Evolutionary conservation across 2,113 vertebrate genomes (phyloP).

Genomic region (Ciconia boyciana): DNA sequence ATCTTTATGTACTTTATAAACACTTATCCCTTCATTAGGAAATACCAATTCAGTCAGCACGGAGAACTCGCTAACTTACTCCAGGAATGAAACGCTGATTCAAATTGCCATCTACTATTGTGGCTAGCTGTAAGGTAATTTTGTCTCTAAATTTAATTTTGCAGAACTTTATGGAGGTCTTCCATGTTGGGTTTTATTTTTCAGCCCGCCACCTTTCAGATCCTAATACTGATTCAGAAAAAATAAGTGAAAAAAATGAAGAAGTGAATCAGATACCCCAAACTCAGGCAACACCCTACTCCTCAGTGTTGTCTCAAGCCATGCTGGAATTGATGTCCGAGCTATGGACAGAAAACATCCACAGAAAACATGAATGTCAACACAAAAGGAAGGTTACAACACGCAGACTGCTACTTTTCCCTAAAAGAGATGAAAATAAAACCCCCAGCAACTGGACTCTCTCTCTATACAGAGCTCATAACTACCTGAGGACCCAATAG

Average conservation of each 20-base stretch:
- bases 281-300: neutral
- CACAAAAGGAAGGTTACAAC: neutral
- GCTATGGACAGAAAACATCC: neutral
- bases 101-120: neutral
- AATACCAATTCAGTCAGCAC: neutral
- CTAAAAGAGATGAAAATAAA: neutral
- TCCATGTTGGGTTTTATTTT: neutral
- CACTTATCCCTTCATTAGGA: neutral
- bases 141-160: neutral
- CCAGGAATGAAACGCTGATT: neutral
- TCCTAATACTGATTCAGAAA: neutral
- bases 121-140: neutral
- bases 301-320: neutral
- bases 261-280: neutral
- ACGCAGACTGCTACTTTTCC: neutral
- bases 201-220: neutral
- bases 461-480: neutral
- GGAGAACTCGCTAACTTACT: constrained; percentile 1
- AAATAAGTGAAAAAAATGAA: neutral
- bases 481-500: neutral
- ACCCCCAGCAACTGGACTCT: neutral
- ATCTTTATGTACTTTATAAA: neutral
- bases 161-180: neutral
- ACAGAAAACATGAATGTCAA: neutral
- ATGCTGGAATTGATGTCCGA: neutral